These are phyloP conservation scores for Peromyscus polionotus DNA, from an alignment of 2,113 vertebrate species.

Conservation along the genomic window DNA sequence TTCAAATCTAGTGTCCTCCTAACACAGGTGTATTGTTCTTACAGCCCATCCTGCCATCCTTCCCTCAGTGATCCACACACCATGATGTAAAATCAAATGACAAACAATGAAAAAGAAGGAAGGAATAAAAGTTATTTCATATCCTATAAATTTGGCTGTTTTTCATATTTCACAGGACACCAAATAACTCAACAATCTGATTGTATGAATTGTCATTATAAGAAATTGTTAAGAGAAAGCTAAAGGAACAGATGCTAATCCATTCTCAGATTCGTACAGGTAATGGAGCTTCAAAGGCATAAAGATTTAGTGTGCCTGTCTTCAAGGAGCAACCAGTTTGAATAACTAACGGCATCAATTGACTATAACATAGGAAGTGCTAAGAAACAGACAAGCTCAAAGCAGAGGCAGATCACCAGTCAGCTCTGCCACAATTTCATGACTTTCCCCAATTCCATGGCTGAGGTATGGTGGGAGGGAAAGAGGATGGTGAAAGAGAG, in stretches of 20 bases:
- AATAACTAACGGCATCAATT: slow-evolving; percentile 14
- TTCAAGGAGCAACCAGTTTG: neutral
- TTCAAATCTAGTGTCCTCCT: neutral
- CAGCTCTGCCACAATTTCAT: neutral
- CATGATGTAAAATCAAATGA: neutral
- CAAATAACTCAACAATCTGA: neutral
- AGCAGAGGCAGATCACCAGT: neutral
- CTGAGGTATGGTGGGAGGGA: neutral
- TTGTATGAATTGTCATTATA: neutral
- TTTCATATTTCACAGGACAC: neutral
- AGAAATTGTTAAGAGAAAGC: neutral
- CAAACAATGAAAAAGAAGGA: neutral
- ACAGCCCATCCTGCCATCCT: neutral
- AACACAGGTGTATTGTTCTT: neutral
- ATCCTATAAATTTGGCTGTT: neutral
- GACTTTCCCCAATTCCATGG: neutral
- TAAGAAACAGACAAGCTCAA: neutral
- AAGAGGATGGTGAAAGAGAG: neutral
- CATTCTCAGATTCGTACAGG: neutral
- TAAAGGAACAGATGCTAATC: neutral
- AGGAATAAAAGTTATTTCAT: neutral
- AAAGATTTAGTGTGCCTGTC: neutral
- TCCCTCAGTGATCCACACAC: neutral
- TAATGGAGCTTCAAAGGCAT: neutral
- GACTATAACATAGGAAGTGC: neutral